These are phyloP conservation scores for Cheilosia scutellata DNA, from an alignment of 2,888 invertebrate species.

Conservation along the genomic window DNA sequence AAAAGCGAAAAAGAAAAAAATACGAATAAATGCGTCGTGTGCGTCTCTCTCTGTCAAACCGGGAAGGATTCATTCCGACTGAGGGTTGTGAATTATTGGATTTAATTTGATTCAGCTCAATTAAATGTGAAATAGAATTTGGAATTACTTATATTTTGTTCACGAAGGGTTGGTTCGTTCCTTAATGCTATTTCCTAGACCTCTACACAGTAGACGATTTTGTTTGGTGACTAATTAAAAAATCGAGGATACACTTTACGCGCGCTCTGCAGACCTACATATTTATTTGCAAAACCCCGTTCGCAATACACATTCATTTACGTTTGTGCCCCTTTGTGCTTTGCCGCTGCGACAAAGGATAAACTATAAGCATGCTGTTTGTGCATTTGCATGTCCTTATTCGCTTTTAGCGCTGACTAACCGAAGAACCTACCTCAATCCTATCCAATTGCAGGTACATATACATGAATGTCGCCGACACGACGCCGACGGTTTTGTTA, in stretches of 20 bases:
- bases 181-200: slow-evolving; percentile 20
- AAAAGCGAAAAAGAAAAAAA: slow-evolving; percentile 1
- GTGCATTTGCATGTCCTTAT: slow-evolving; percentile 71
- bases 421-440: slow-evolving; percentile 64
- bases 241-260: slow-evolving; percentile 47
- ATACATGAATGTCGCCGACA: slow-evolving; percentile 15
- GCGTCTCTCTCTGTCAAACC: slow-evolving; percentile 28
- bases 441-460: not conserved
- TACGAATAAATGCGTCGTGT: slow-evolving; percentile 35
- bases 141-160: slow-evolving; percentile 79
- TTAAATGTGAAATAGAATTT: slow-evolving; percentile 84
- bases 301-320: slow-evolving; percentile 9
- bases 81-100: slow-evolving; percentile 82
- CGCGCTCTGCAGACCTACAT: slow-evolving; percentile 63
- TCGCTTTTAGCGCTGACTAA: slow-evolving; percentile 28
- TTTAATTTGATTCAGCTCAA: slow-evolving; percentile 84
- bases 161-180: slow-evolving; percentile 35
- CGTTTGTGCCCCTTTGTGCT: slow-evolving; percentile 33
- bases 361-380: slow-evolving; percentile 55
- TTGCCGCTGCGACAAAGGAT: slow-evolving; percentile 54
- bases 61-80: not conserved
- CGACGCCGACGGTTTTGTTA: slow-evolving; percentile 26
- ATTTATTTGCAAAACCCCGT: slow-evolving; percentile 58
- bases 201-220: slow-evolving; percentile 25
- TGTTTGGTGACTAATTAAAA: slow-evolving; percentile 70